These are phyloP conservation scores for Schizopygopsis malacanthus DNA, from an alignment of 2,797 vertebrate species.

Conservation along the genomic window DNA sequence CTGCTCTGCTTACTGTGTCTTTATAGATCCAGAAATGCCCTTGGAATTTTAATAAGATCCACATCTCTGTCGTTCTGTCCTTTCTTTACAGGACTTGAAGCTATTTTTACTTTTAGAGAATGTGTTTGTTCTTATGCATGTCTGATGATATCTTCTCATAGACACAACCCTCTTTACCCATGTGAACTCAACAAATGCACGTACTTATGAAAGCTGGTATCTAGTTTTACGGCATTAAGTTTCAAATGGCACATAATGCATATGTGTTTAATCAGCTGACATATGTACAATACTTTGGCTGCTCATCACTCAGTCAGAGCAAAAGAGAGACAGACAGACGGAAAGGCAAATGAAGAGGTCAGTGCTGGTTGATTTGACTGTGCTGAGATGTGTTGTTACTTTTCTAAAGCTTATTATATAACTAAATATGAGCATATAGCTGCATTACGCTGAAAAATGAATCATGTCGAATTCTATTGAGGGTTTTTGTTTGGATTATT, in stretches of 20 bases:
- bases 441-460: neutral
- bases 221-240: neutral
- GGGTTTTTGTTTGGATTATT: neutral
- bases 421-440: neutral
- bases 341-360: neutral
- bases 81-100: neutral
- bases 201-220: neutral
- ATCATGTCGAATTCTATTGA: neutral
- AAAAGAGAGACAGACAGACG: neutral
- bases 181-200: neutral
- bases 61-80: neutral
- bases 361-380: constrained; percentile 6
- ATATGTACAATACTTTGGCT: neutral
- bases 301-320: neutral
- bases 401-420: neutral
- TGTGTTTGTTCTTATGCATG: neutral
- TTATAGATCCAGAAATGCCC: neutral
- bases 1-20: neutral
- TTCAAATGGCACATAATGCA: neutral
- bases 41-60: constrained; percentile 2
- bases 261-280: neutral
- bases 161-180: neutral
- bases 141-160: neutral
- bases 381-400: neutral
- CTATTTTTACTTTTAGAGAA: constrained; percentile 9